Evolutionary conservation across 2,888 invertebrate genomes (phyloP), one percentile per base, ranked within the genome.

Genomic region (Hyposoter didymator): DNA sequence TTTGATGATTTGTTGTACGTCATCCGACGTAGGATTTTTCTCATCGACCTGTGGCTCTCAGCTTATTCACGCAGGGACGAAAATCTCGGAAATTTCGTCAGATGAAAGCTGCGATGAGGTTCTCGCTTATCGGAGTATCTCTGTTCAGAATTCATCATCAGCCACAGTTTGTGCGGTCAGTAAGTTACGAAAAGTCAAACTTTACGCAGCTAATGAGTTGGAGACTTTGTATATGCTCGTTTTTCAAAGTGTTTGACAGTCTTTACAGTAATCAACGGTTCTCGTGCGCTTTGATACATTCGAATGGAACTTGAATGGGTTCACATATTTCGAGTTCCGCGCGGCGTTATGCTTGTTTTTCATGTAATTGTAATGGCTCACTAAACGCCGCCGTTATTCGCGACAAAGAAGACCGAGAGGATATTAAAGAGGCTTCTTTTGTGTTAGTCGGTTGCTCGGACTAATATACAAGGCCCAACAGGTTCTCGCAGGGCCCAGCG

Each of bases 381-480:
- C 86, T 86, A 86, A 84, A 86, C 82, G 76, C 72, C 76, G 72
- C 78, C 83, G 80, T 84, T 81, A 86, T 83, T 84, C 82, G 78
- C 70, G 78, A 75, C 62, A 72, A 78, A 81, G 67, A 67, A 69
- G 85, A 78, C 45, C 59, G 74, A 75, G 76, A 39, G 49, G 84
- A 84, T 69, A 82, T 74, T 84, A 45, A 69, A 80, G 81, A 75
- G 78, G 72, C 62, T 84, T 62, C 84, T 86, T 79, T 86, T 84
- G 84, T 84, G 76, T 59, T 69, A 32, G 72, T 69, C 39, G 66
- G 43, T 74, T 14, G 78, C 67, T 69, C 52, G 73, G 67, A 64
- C 59, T 32, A 43, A 55, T 59, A 39, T 62, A 70, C 59, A 70
- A 78, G 52, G 70, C 78, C 85, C 79, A 86, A 67, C 84, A 55